Conservation (phyloP, 2,888 invertebrate genomes). For the Rotaria socialis region DNA sequence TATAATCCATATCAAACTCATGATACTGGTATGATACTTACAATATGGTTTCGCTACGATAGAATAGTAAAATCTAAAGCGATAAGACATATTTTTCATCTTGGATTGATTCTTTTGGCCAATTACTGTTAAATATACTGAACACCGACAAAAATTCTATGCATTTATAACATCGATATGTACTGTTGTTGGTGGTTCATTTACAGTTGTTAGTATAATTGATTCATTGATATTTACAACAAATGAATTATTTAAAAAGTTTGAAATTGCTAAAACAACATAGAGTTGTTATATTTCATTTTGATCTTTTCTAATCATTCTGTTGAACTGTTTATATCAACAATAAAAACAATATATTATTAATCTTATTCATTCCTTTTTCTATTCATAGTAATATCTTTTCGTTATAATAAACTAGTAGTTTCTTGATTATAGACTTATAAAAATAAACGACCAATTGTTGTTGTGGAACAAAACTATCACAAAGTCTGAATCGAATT, state of each 20-base stretch:
- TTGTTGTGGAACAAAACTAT: no score
- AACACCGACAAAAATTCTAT: conserved; percentile 5
- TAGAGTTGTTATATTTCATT: neutral
- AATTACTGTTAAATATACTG: conserved; percentile 29
- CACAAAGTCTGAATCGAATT: no score
- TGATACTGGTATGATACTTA: neutral
- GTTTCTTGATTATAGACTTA: neutral
- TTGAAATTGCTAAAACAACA: conserved; percentile 62
- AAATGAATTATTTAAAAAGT: conserved; percentile 63
- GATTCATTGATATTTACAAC: conserved; percentile 65
- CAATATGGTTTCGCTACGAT: conserved; percentile 20
- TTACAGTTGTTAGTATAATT: conserved; percentile 65
- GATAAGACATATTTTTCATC: neutral
- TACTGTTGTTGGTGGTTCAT: conserved; percentile 65
- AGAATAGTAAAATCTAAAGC: neutral
- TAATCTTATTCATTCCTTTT: neutral
- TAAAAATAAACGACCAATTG: neutral
- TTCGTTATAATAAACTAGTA: neutral
- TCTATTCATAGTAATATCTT: neutral
- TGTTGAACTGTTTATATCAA: no score
- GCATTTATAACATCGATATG: conserved; percentile 55
- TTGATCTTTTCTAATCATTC: neutral
- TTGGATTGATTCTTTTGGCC: neutral
- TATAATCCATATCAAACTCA: neutral
- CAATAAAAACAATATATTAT: no score